Evolutionary conservation across 2,888 invertebrate genomes (phyloP).

Genomic region (Gasteruption jaculator): DNA sequence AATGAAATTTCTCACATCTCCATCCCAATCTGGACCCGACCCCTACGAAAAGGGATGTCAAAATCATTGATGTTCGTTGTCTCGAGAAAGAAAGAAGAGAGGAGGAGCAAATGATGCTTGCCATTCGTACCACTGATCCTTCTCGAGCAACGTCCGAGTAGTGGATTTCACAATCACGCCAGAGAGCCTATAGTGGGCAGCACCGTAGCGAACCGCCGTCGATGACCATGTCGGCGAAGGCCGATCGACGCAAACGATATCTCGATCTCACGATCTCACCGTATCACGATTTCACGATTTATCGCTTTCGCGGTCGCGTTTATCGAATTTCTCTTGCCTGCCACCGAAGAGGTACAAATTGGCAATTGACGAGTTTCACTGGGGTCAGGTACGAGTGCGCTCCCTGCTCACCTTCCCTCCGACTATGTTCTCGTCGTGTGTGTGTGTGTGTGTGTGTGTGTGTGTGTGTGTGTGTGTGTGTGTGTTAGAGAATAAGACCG

Average conservation of each 20-base stretch:
- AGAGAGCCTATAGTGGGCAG: constrained; percentile 49
- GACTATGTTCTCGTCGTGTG: constrained; percentile 40
- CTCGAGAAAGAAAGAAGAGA: too few relatives aligned
- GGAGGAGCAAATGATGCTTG: too few relatives aligned
- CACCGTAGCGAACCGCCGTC: constrained; percentile 43
- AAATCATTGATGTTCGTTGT: constrained; percentile 32
- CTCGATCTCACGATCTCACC: background rate
- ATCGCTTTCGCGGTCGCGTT: constrained; percentile 9
- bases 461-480: too few relatives aligned
- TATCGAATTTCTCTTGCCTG: background rate
- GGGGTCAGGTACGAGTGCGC: constrained; percentile 51
- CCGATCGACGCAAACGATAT: background rate
- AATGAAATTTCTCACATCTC: constrained; percentile 41
- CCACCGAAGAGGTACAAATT: constrained; percentile 29
- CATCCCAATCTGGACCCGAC: constrained; percentile 42
- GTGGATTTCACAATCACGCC: constrained; percentile 19
- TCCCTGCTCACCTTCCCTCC: constrained; percentile 45
- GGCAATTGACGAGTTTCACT: constrained; percentile 49
- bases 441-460: too few relatives aligned
- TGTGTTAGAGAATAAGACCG: constrained; percentile 27
- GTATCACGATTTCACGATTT: background rate
- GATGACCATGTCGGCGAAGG: constrained; percentile 46
- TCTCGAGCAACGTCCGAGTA: background rate
- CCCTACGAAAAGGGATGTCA: constrained; percentile 49
- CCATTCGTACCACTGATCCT: too few relatives aligned